phyloP scores from a whole-genome alignment of 2,888 invertebrate genomes.

The Litoditis marina region DNA sequence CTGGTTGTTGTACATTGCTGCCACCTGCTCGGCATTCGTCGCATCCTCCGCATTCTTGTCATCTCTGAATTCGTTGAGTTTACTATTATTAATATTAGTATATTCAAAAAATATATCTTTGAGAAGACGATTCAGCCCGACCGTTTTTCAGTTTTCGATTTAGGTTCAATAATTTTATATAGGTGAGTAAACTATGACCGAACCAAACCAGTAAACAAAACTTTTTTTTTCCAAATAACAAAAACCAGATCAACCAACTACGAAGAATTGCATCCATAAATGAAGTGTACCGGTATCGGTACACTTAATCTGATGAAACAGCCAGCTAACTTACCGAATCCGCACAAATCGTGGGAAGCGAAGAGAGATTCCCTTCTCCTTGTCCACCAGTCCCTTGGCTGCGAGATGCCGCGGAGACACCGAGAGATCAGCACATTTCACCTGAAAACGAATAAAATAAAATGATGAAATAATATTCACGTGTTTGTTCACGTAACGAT shows the following conservation, averaged over 20 bases:
- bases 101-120: too few species aligned
- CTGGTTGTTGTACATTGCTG: slow-evolving; percentile 75
- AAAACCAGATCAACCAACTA: too few species aligned
- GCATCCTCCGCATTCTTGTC: slow-evolving; percentile 91
- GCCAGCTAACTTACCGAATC: slow-evolving; percentile 67
- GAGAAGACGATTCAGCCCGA: too few species aligned
- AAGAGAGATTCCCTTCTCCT: slow-evolving; percentile 73
- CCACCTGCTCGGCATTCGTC: slow-evolving; percentile 79
- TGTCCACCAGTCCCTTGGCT: slow-evolving; percentile 72
- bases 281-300: too few species aligned
- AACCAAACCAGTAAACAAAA: not conserved
- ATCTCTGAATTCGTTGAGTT: slow-evolving; percentile 69
- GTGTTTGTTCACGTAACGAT: too few species aligned
- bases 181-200: not conserved
- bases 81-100: too few species aligned
- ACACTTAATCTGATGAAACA: too few species aligned
- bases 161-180: too few species aligned
- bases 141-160: too few species aligned
- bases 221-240: too few species aligned
- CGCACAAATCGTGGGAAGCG: slow-evolving; percentile 89
- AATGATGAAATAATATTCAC: slow-evolving; percentile 1
- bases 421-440: slow-evolving; percentile 90
- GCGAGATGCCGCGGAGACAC: slow-evolving; percentile 90
- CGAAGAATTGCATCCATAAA: too few species aligned
- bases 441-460: too few species aligned